Conservation (phyloP, 1,140 invertebrate genomes). For the Aphelenchoides besseyi region DNA sequence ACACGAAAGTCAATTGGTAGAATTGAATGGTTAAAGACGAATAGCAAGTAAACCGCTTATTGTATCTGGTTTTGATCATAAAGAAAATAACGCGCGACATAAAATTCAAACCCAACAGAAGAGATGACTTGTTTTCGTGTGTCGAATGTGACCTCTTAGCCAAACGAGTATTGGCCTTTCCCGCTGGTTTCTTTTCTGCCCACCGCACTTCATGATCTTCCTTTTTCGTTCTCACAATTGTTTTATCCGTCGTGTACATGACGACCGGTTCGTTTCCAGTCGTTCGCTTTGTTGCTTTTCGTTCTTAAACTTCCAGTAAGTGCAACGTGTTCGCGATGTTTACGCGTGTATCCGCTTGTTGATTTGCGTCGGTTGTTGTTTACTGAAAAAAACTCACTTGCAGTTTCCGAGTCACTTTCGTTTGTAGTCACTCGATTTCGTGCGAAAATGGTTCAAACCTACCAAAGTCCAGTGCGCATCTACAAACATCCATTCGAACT, state of each 20-base stretch:
- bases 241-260: slow-evolving; percentile 1
- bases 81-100: background rate
- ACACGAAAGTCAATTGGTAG: background rate
- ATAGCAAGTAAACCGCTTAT: no score
- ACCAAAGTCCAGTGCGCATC: slow-evolving; percentile 87
- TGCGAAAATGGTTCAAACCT: slow-evolving; percentile 84
- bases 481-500: slow-evolving; percentile 94
- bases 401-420: slow-evolving; percentile 1
- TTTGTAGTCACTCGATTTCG: background rate
- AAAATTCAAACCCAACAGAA: background rate
- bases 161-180: background rate
- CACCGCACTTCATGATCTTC: background rate
- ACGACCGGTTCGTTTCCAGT: background rate
- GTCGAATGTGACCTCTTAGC: no score
- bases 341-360: background rate
- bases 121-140: background rate
- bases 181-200: background rate
- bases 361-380: background rate
- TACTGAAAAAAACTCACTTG: background rate
- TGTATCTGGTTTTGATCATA: background rate
- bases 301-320: background rate
- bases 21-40: no score
- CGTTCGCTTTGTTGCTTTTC: background rate
- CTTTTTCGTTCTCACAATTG: background rate
- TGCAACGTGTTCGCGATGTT: background rate